Base-by-base conservation (phyloP, 1,140 invertebrate genomes). In the Brachionus rotundiformis region DNA sequence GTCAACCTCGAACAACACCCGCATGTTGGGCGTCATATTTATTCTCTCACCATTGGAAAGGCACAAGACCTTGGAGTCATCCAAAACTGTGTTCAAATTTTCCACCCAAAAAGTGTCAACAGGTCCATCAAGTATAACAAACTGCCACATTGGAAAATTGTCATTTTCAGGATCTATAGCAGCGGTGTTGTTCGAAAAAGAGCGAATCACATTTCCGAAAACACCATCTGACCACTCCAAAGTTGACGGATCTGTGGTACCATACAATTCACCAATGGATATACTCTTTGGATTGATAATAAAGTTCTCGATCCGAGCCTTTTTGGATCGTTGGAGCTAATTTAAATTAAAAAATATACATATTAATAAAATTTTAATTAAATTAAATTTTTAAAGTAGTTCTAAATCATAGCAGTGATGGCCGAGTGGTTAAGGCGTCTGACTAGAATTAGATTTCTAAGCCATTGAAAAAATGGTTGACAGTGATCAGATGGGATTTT, bases 31-130 rank as follows among this genome's bases (percentile, higher is more conserved):
- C 2, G 86, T 83, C 31, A 88, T 80, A 39, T 83, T 84, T 79
- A 88, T 87, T 44, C 88, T 83, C 82, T 88, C 87, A 33, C 87
- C 87, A 83, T 86, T 88, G 11, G 88, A 85, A 23, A 88, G 82
- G 83, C 87, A 88, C 63, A 88, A 84, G 23, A 87, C 84, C 39
- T 79, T 76, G 0, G 27, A 36, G 73, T 82, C 81, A 39, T 82
- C 81, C 1, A 82, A 27, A 11, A 59, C 94, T 94, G 85, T 95
- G 87, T 95, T 95, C 90, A 95, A 93, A 86, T 93, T 94, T 87
- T 95, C 94, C 83, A 95, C 94, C 93, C 93, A 95, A 10, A 94
- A 91, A 0, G 93, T 93, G 88, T 95, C 93, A 4, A 95, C 93
- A 0, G 93, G 93, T 0, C 93, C 93, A 86, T 95, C 94, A 87